Base-by-base conservation (phyloP, 2,888 invertebrate species). In the Cataglyphis rosenhaueri region DNA sequence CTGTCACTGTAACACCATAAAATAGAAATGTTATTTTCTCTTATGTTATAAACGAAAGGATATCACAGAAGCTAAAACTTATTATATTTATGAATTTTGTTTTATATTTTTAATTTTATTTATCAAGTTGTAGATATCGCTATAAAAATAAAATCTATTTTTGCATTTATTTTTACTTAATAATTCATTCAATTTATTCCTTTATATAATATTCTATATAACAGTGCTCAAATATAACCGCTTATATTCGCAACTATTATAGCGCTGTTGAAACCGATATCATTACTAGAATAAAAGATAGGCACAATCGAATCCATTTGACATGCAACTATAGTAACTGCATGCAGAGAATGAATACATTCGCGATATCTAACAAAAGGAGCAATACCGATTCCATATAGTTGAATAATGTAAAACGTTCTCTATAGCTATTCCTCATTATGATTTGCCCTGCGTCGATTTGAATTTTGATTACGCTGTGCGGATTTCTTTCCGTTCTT, bases 1-100 rank as follows among this genome's bases (percentile, higher is more conserved):
- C 96, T 96, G 65, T 96, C 94, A 85, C 97, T 97, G 95, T 32
- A 93, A 95, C 88, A 90, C 84, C 88, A 52, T 21, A 48, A 29
- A 59, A 38, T 48, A 75, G n/a, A 48, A 29, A 15, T 79, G 3
- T 68, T 59, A 78, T 3, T 78, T 70, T 44, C 8, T 52, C 15
- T n/a, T 8, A 4, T 35, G 5, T 12, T 21, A 35, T 15, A 35
- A 66, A 48, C 6, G 3, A 68, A 6, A 9, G 0, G 41, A 25
- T 35, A 21, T 70, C 8, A 8, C n/a, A n/a, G 15, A 2, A 35
- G 6, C 5, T 55, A 15, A 57, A 25, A 29, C 0, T 41, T 59
- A 41, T 3, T 6, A 9, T 41, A 48, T 29, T 68, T 18, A 38
- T 12, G 0, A n/a, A 57, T 12, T 29, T 44, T 48, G 48, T 32